Evolutionary conservation across 1,140 invertebrate species (phyloP).

Genomic region (Proales similis): DNA sequence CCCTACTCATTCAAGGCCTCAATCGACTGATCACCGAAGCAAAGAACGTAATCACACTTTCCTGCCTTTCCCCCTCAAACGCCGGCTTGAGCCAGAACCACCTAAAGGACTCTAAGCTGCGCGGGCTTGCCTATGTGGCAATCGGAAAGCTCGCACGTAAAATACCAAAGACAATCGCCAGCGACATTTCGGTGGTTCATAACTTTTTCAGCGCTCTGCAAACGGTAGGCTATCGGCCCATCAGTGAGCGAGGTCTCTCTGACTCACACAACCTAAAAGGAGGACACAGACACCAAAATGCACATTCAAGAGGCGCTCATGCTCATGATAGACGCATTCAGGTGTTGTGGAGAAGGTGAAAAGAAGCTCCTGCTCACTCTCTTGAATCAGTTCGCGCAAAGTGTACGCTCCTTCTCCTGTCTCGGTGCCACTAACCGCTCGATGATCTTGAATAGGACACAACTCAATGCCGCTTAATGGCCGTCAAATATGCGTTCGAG

Average conservation of each 20-base stretch:
- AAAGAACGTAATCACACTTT: conserved; percentile 54
- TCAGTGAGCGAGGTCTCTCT: no score
- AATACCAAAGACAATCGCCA: conserved; percentile 63
- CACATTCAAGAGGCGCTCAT: conserved; percentile 65
- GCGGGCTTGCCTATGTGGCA: conserved; percentile 66
- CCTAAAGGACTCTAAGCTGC: conserved; percentile 53
- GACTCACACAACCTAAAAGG: no score
- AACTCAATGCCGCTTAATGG: conserved; percentile 60
- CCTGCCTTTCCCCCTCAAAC: no score
- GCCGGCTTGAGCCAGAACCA: no score
- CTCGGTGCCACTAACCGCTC: background rate
- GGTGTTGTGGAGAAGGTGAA: conserved; percentile 50
- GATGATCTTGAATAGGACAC: conserved; percentile 32
- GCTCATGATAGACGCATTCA: conserved; percentile 65
- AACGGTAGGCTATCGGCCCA: conserved; percentile 52
- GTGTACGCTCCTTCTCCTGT: conserved; percentile 5
- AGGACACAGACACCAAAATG: conserved; percentile 59
- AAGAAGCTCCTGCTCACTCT: conserved; percentile 42
- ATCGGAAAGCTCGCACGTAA: conserved; percentile 65
- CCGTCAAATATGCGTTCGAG: conserved; percentile 69
- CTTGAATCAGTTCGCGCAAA: conserved; percentile 27
- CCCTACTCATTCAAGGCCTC: conserved; percentile 63
- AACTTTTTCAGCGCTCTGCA: conserved; percentile 62
- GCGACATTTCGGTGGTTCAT: conserved; percentile 61
- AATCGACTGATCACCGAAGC: conserved; percentile 61